Evolutionary conservation across 2,797 vertebrate genomes (phyloP), one percentile per base, ranked within the genome.

Genomic region (Chloroceryle amazona): DNA sequence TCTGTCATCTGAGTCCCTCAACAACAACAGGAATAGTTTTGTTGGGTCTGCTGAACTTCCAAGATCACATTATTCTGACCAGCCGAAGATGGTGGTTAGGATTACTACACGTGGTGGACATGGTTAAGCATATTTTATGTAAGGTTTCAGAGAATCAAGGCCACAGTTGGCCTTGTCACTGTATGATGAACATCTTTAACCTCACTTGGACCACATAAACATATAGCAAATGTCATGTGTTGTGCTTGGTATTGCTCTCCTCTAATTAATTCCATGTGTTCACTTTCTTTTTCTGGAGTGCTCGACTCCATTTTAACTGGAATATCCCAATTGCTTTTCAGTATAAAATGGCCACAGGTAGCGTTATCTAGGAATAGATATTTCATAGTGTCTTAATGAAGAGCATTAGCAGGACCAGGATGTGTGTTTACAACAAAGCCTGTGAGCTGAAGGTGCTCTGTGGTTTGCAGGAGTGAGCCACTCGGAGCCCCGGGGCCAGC

Each of bases 331-430:
- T 62, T 81, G 35, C 76, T 93, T 95, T 94, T 76, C 85, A 94
- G 65, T 74, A 63, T 46, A 46, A 81, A 92, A 73, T 41, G 51
- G 21, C 66, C 55, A 78, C 85, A 95, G 74, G 81, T 88, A 82
- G 57, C 6, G 4, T 91, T 94, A 84, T 84, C 91, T 83, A 91
- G 91, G 89, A 93, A 81, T 33, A 91, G 73, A 51, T 92, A 37
- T 96, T 91, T 95, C 51, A 58, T 55, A 33, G 71, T 37, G 54
- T 18, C 47, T 84, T 95, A 96, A 89, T 90, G 55, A 86, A 93
- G 96, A 96, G 49, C 84, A 71, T 47, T 91, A 87, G 81, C 81
- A 89, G 68, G 52, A 58, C 54, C 15, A 47, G 55, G 79, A 67
- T 1, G 9, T 57, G 37, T 68, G 28, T 87, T 92, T 85, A 39